Conservation (phyloP, 2,113 vertebrate species). For the Alouatta palliata region DNA sequence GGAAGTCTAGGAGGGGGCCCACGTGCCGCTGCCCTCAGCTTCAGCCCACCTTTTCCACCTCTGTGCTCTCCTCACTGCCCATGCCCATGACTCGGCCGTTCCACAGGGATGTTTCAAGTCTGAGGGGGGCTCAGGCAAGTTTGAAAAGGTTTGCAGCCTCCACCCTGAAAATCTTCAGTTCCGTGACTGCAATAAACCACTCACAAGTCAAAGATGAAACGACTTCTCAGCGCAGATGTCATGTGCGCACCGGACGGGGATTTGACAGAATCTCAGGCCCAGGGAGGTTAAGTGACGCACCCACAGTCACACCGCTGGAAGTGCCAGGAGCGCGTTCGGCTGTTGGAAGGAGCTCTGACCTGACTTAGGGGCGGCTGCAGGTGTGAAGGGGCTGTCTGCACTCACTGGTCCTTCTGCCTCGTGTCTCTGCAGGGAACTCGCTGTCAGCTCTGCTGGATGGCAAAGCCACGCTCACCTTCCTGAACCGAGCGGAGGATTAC, state of each 20-base stretch:
- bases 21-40: neutral
- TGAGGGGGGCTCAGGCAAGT: neutral
- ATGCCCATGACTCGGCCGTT: fast-evolving
- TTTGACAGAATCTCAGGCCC: neutral
- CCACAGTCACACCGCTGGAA: neutral
- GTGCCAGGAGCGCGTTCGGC: neutral
- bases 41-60: neutral
- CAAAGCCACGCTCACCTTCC: conserved; percentile 91
- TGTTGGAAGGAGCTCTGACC: neutral
- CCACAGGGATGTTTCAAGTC: neutral
- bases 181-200: neutral
- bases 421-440: conserved; percentile 89
- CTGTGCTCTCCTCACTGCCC: fast-evolving
- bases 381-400: no score
- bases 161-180: no score
- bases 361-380: fast-evolving
- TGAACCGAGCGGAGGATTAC: conserved; percentile 92
- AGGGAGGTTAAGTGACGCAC: neutral
- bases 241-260: fast-evolving
- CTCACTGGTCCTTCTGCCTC: neutral
- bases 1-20: no score
- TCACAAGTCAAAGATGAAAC: fast-evolving
- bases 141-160: neutral
- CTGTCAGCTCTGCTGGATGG: conserved; percentile 96
- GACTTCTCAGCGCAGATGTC: neutral